A percentile compares a stretch with the other conserved stretches of the same genome.
phyloP scores from a whole-genome alignment of 2,797 vertebrate species.

The Halcyon chelicuti region DNA sequence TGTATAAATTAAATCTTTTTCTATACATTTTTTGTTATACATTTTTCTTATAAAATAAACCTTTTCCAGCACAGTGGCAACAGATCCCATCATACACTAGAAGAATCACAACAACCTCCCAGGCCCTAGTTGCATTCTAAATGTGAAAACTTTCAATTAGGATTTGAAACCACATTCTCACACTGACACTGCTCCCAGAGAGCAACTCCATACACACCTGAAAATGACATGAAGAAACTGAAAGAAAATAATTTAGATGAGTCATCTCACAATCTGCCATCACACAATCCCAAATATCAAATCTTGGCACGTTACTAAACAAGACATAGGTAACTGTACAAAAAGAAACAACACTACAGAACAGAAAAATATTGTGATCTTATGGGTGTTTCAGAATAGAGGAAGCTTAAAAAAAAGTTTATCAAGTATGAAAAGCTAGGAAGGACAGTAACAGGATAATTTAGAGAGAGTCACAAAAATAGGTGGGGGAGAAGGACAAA shows the following conservation, averaged over 20 bases:
- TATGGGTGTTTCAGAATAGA: not conserved
- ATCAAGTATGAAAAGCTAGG: constrained; percentile 16
- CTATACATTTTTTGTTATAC: not conserved
- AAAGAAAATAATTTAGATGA: constrained; percentile 7
- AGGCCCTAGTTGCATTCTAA: not conserved
- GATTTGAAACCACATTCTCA: no score
- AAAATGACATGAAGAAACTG: not conserved
- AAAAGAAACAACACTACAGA: constrained; percentile 7
- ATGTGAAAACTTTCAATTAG: not conserved
- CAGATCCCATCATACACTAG: not conserved
- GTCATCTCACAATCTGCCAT: not conserved
- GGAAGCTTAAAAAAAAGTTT: constrained; percentile 28
- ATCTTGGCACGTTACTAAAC: not conserved
- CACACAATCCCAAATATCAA: not conserved
- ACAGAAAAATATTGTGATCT: constrained; percentile 21
- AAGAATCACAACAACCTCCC: not conserved
- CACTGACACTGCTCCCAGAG: not conserved
- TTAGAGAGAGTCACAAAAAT: constrained; percentile 49
- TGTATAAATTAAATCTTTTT: not conserved
- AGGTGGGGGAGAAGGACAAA: constrained; percentile 60
- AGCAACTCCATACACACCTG: not conserved
- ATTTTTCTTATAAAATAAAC: not conserved
- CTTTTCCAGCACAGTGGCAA: not conserved
- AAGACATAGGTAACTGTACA: not conserved
- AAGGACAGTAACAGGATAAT: constrained; percentile 14